Base-by-base conservation (phyloP, 2,888 invertebrate genomes). In the Acrobasis suavella region DNA sequence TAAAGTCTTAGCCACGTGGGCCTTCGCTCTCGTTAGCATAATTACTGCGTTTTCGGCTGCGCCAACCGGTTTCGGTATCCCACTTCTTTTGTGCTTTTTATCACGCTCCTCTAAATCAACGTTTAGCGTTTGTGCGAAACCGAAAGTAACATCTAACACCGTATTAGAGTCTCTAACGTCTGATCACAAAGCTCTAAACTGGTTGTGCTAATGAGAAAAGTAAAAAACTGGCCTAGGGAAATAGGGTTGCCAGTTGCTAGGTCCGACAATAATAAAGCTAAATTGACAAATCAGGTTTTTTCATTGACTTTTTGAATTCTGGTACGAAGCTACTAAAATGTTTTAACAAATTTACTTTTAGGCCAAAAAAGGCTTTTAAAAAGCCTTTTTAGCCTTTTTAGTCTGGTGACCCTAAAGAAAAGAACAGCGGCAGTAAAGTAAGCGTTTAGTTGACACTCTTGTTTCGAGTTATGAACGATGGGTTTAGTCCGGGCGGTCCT, bases 41-140 rank as follows among this genome's bases (percentile, higher is more conserved):
- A 88, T 88, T 85, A 87, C 82, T 70, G 78, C 79, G 77, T 77
- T 84, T 87, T 87, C 78, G 85, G 78, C 80, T 77, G 81, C 74
- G 69, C 74, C 68, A 74, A 85, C 89, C 83, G 88, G 89, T 89
- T 89, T 78, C 70, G 72, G 71, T 66, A 73, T 75, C 78, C 76
- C 74, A 62, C 63, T 72, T 72, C 78, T 77, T 77, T 80, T 79
- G 70, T 76, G 72, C 72, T 79, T 82, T 83, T 83, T 82, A 81
- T 81, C 74, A 74, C 66, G 72, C 74, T 78, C 76, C 77, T 83
- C 83, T 83, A 84, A 85, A 85, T 87, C 82, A 78, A 81, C 77
- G 75, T 81, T n/a, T 77, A 77, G 78, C 75, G 76, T 78, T 81
- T 81, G 77, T 82, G 85, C 87, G 87, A 93, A 93, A 94, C 91